Base-by-base conservation (phyloP, 1,140 invertebrate species). In the Drosophila yakuba region DNA sequence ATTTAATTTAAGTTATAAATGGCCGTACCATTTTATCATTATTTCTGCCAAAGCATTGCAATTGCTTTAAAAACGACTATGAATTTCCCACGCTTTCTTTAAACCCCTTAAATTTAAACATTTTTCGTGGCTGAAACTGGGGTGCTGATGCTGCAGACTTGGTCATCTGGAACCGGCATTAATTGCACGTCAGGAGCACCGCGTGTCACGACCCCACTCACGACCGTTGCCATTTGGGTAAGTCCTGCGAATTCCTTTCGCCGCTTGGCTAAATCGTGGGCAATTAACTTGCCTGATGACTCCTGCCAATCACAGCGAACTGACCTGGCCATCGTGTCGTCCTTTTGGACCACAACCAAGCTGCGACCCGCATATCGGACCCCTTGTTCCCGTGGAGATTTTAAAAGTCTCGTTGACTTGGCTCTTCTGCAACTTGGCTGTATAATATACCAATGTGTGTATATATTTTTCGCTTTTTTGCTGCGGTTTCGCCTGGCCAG, bases 211-310 rank as follows among this genome's bases (percentile, higher is more conserved):
- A 39, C 14, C 35, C 41, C 25, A 25, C 54, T 47, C 57, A 51
- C 39, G 48, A 39, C 47, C n/a, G n/a, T 15, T 20, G 47, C 35
- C 52, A 51, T 35, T 32, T 32, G 10, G 12, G n/a, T 43, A 61
- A 60, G 45, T 43, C 39, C 32, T 48, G 38, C 44, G 28, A 17
- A 52, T 52, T 50, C 81, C 52, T 39, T 48, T 47, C 62, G 44
- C 50, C 69, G 28, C 80, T 67, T 32, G 64, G 59, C 76, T 89
- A 89, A 89, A 89, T 84, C 79, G 84, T 84, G 84, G 74, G 80
- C 84, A 89, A 89, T 89, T 89, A 89, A 89, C 84, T 89, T 89
- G 50, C 73, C 67, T 89, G 84, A 89, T 89, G 80, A 88, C 80
- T 80, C 58, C 80, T 89, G 84, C 84, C 84, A 89, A 89, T 89